Evolutionary conservation across 2,797 vertebrate genomes (phyloP).

Genomic region (Chelonia mydas): DNA sequence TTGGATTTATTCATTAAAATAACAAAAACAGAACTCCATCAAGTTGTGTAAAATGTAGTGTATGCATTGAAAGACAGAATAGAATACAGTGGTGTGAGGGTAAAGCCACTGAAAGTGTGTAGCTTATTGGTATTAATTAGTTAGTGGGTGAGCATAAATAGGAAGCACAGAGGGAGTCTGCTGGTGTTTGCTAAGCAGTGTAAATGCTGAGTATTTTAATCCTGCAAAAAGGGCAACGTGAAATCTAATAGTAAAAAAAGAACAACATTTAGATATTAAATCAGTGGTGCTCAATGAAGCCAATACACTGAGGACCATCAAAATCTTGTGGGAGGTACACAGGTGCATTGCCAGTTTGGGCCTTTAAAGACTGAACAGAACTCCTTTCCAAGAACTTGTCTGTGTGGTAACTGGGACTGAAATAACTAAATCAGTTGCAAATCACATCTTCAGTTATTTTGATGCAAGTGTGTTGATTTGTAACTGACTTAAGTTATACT

Average conservation of each 20-base stretch:
- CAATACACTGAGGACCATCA: neutral
- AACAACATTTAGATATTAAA: neutral
- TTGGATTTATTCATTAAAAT: neutral
- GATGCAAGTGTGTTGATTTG: neutral
- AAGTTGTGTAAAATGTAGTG: neutral
- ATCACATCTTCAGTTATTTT: neutral
- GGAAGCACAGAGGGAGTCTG: neutral
- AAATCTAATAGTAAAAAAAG: constrained; percentile 27
- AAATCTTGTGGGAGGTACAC: neutral
- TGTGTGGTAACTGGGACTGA: neutral
- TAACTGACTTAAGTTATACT: neutral
- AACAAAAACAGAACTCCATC: neutral
- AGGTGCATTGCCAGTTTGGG: neutral
- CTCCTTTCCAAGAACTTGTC: neutral
- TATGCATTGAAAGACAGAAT: neutral
- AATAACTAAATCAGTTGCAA: neutral
- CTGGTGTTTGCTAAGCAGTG: constrained; percentile 1
- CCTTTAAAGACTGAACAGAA: neutral
- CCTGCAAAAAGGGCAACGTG: constrained; percentile 7
- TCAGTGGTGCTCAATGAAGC: constrained; percentile 12
- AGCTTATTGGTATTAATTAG: neutral
- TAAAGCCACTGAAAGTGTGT: neutral
- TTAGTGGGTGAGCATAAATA: neutral
- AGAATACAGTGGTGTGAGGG: neutral
- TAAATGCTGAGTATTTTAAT: constrained; percentile 1